A percentile compares a stretch with the other conserved stretches of the same genome.
Evolutionary conservation across 30 jellyfish, hydroid and myxozoan species (phyloP).

Genomic region (Hydra vulgaris): DNA sequence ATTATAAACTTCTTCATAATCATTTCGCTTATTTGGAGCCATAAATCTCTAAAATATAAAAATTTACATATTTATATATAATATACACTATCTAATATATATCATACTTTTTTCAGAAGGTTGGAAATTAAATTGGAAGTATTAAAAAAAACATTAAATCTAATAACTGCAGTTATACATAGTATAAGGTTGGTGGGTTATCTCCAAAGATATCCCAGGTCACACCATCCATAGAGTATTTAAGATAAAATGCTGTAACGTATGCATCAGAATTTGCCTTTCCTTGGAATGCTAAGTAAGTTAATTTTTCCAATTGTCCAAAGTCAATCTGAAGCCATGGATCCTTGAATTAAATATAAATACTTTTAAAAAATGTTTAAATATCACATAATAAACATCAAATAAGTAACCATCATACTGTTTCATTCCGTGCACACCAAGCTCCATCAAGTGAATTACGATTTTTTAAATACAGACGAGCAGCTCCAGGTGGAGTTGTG

Average conservation of each 20-base stretch:
- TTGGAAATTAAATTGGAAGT: too few species aligned
- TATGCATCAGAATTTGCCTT: constrained; percentile 37
- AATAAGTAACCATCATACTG: not conserved
- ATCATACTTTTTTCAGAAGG: too few species aligned
- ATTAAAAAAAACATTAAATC: too few species aligned
- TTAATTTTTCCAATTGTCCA: constrained; percentile 50
- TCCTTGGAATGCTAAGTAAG: constrained; percentile 65
- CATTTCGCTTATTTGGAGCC: not conserved
- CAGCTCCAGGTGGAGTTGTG: constrained; percentile 72
- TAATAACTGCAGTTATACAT: too few species aligned
- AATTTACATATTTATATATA: too few species aligned
- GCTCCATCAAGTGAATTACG: constrained; percentile 64
- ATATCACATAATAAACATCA: not conserved
- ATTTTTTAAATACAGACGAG: constrained; percentile 43
- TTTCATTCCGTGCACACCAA: constrained; percentile 58
- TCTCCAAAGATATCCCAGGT: constrained; percentile 80
- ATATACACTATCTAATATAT: too few species aligned
- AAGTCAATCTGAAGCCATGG: constrained; percentile 77
- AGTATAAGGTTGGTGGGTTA: constrained; percentile 42
- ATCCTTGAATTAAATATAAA: constrained; percentile 19
- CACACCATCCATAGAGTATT: constrained; percentile 64
- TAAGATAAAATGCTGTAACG: constrained; percentile 41
- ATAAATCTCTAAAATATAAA: constrained; percentile 11
- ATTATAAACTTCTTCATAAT: not conserved
- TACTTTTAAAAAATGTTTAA: not conserved